Percentiles rank a stretch among this genome's conserved stretches.
Conservation (phyloP, 2,113 vertebrate genomes). For the Pongo abelii region DNA sequence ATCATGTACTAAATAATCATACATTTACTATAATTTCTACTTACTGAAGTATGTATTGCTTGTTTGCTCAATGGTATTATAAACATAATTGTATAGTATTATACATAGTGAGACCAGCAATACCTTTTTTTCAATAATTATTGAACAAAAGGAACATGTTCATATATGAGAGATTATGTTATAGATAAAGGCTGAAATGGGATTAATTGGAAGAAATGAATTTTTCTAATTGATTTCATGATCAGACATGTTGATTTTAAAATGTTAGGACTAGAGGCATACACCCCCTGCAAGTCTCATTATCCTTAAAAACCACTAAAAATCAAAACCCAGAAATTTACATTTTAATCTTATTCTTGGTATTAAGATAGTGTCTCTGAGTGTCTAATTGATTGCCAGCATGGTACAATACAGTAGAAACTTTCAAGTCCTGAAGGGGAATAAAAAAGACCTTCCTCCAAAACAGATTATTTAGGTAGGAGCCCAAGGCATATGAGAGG, state of each 20-base stretch:
- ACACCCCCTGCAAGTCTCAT: background rate
- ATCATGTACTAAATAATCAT: background rate
- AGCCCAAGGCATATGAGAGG: background rate
- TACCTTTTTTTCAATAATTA: background rate
- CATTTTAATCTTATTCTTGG: background rate
- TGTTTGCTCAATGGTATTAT: background rate
- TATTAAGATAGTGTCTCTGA: background rate
- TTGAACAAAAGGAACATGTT: background rate
- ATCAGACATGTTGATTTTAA: background rate
- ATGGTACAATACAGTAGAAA: background rate
- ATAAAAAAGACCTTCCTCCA: background rate
- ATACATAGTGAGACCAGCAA: background rate
- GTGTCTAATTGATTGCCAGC: background rate
- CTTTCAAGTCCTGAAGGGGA: background rate
- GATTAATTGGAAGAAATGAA: background rate
- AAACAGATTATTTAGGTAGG: background rate
- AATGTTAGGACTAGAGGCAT: background rate
- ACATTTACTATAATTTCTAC: background rate
- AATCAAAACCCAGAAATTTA: background rate
- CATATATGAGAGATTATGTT: background rate
- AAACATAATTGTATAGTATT: background rate
- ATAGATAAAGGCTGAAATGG: background rate
- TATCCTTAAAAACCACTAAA: background rate
- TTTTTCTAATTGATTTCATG: background rate
- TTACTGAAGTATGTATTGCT: background rate